Base-by-base conservation (phyloP, 2,888 invertebrate species). In the Pammene aurita region DNA sequence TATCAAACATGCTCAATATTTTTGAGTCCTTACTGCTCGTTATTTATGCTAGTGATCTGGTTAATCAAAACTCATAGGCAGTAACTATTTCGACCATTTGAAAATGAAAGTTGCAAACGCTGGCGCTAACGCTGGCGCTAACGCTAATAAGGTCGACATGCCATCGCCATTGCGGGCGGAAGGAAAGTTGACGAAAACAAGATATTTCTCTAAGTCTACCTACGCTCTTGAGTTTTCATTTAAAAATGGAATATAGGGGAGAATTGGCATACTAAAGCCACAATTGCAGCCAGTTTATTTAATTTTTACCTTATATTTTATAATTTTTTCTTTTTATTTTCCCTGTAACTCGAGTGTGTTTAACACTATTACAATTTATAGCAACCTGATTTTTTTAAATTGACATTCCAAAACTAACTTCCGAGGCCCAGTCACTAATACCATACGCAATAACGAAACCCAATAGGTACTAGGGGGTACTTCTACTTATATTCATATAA, bases 111-210 rank as follows among this genome's bases (percentile, higher is more conserved):
- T 83, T 73, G 76, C 65, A 75, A 74, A 70, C 76, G 75, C 79
- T 81, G 81, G 82, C 81, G 81, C 79, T 76, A 78, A 74, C 65
- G n/a, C n/a, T n/a, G n/a, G n/a, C n/a, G 74, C 72, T 75, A 87
- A 86, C 64, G 74, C 72, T 75, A 87, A 86, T 80, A 86, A 75
- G 86, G 88, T 86, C 80, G 88, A 74, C 76, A 79, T 84, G 84
- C 81, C 85, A 83, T 79, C 84, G 84, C 81, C 85, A 82, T 81
- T 80, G 82, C 75, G 78, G 60, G 55, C 81, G 80, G 83, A 85
- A 87, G 83, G 87, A 89, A 89, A 89, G 87, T 84, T 80, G 76
- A 77, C 75, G 78, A 80, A 69, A 69, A 69, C 69, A 48, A 66
- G 70, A 62, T 70, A 57, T 57, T 62, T 67, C 66, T 68, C 38